Evolutionary conservation across 1,140 invertebrate species (phyloP).

Genomic region (Aphaenogaster rudis): DNA sequence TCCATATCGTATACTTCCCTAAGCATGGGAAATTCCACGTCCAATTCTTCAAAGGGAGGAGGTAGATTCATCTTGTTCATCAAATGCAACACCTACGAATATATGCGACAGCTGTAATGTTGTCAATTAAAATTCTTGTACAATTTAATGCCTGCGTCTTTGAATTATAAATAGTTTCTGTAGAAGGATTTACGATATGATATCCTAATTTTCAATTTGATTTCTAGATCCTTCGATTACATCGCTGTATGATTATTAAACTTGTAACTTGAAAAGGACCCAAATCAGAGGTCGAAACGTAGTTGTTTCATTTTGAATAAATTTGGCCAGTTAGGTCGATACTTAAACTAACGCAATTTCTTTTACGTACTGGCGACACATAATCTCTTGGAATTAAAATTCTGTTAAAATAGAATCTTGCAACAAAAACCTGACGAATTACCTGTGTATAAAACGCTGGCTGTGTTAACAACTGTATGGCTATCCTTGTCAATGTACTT

Average conservation of each 20-base stretch:
- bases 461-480: slow-evolving; percentile 91
- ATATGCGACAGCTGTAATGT: slow-evolving; percentile 19
- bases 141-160: too few species aligned
- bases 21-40: slow-evolving; percentile 82
- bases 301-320: too few species aligned
- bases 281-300: too few species aligned
- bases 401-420: not conserved
- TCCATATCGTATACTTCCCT: slow-evolving; percentile 83
- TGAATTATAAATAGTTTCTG: too few species aligned
- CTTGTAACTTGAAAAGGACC: too few species aligned
- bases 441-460: slow-evolving; percentile 94
- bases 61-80: slow-evolving; percentile 98
- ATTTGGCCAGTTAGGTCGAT: too few species aligned
- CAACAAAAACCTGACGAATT: slow-evolving; percentile 14
- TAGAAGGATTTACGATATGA: too few species aligned
- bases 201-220: too few species aligned
- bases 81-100: slow-evolving; percentile 92
- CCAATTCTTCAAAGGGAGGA: slow-evolving; percentile 92
- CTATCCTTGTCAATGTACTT: slow-evolving; percentile 93
- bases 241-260: too few species aligned
- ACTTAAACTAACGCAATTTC: too few species aligned
- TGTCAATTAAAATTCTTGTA: slow-evolving; percentile 10
- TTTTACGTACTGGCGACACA: too few species aligned
- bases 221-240: too few species aligned
- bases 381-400: not conserved